A percentile compares a stretch with the other conserved stretches of the same genome.
These are phyloP conservation scores for Periparus ater DNA, from an alignment of 2,797 vertebrate species.

Conservation along the genomic window DNA sequence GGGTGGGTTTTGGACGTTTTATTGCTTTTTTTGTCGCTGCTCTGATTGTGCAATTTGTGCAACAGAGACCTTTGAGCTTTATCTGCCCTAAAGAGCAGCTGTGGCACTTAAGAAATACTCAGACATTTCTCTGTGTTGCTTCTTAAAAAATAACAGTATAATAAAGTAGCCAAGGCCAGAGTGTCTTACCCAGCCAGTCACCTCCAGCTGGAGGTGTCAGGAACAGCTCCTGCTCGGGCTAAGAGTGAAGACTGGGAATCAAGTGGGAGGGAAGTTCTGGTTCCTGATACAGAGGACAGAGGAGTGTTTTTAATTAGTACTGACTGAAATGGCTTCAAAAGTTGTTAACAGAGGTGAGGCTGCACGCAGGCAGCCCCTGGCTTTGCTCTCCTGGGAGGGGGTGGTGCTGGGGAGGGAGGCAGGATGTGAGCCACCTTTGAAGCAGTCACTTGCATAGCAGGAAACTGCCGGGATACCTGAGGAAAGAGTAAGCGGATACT, in stretches of 20 bases:
- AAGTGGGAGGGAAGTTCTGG: neutral
- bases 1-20: neutral
- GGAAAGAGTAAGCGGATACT: neutral
- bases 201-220: neutral
- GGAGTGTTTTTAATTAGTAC: constrained; percentile 5
- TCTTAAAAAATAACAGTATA: neutral
- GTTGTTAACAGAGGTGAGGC: neutral
- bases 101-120: constrained; percentile 13
- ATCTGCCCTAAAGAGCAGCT: neutral
- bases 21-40: neutral
- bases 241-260: neutral
- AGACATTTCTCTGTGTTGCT: neutral
- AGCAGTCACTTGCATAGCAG: constrained; percentile 71
- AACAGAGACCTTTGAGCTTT: neutral
- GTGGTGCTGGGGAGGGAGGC: neutral
- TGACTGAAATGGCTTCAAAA: neutral
- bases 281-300: neutral
- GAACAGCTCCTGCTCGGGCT: neutral
- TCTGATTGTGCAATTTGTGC: neutral
- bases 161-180: neutral
- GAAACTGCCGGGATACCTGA: constrained; percentile 55
- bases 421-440: neutral
- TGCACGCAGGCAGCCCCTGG: neutral
- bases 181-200: neutral
- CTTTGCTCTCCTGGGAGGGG: neutral